Evolutionary conservation across 1,140 invertebrate genomes (phyloP).

Genomic region (Tetraneura akinire): DNA sequence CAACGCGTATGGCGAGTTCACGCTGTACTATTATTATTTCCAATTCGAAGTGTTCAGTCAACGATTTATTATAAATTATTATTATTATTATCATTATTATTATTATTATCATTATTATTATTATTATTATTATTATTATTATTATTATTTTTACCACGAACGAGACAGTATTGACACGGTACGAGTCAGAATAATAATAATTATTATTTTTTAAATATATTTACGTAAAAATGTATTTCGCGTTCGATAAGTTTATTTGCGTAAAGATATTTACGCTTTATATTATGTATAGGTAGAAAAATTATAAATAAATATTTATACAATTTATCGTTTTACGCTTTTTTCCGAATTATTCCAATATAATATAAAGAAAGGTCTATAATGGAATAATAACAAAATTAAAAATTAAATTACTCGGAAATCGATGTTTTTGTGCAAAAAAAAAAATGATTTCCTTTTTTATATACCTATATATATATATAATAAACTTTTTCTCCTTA

Average conservation of each 20-base stretch:
- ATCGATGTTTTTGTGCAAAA: too few species aligned
- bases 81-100: too few species aligned
- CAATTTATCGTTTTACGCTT: not conserved
- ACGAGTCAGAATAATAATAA: not conserved
- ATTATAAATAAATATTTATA: slow-evolving; percentile 20
- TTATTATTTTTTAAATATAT: not conserved
- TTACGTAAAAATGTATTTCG: not conserved
- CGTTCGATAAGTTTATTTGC: not conserved
- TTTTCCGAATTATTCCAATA: not conserved
- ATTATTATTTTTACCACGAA: not conserved
- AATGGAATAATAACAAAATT: not conserved
- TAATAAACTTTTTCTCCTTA: too few species aligned
- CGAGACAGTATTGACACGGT: not conserved
- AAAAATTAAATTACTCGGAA: not conserved
- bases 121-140: not conserved
- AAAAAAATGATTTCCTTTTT: too few species aligned
- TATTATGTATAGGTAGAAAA: too few species aligned
- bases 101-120: not conserved
- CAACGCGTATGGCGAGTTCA: not conserved
- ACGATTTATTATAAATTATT: not conserved
- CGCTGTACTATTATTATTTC: not conserved
- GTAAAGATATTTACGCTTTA: too few species aligned
- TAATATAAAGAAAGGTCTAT: too few species aligned
- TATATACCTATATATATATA: too few species aligned
- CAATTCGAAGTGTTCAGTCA: too few species aligned